Base-by-base conservation (phyloP, 53 echinoderm and acorn worm genomes). In the Crossaster papposus region DNA sequence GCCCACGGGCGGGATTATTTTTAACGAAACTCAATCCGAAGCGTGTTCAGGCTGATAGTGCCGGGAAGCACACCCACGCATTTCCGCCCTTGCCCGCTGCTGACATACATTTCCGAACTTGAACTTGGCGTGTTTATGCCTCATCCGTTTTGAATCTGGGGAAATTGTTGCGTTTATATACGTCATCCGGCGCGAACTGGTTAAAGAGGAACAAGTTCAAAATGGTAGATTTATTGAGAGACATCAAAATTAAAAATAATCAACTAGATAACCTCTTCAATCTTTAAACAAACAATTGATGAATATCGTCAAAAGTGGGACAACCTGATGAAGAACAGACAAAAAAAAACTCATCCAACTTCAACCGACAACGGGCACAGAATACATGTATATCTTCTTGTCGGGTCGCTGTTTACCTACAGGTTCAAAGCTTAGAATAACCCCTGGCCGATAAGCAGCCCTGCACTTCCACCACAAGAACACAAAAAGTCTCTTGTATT, bases 361-460 rank as follows among this genome's bases (percentile, higher is more conserved):
- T 74, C 35, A 26, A 26, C 28, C 28, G 29, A 68, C 68, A 26
- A 68, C 68, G 11, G 68, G 36, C 70, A 37, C 24, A 65, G 83
- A 68, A 37, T 65, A 38, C 36, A n/a, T n/a, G n/a, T n/a, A n/a
- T n/a, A 58, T 58, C 51, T n/a, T 53, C 34, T 52, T 52, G 34
- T 85, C 35, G 13, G 36, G 6, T 18, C 50, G 26, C 36, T 87
- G 30, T 87, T 87, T 32, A 36, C 77, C 76, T 55, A 87, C 34
- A 58, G 23, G 15, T 75, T 35, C 29, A 87, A 87, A 87, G 87
- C 87, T 87, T 87, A 74, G 87, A 87, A 74, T 74, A 87, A 75
- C 70, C 65, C 26, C 32, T 24, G 10, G 23, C 13, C 22, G 73
- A 72, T 54, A 55, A n/a, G 73, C 72, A 20, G 55, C 75, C 58